phyloP scores from a whole-genome alignment of 2,113 vertebrate genomes.

The Neotoma lepida region DNA sequence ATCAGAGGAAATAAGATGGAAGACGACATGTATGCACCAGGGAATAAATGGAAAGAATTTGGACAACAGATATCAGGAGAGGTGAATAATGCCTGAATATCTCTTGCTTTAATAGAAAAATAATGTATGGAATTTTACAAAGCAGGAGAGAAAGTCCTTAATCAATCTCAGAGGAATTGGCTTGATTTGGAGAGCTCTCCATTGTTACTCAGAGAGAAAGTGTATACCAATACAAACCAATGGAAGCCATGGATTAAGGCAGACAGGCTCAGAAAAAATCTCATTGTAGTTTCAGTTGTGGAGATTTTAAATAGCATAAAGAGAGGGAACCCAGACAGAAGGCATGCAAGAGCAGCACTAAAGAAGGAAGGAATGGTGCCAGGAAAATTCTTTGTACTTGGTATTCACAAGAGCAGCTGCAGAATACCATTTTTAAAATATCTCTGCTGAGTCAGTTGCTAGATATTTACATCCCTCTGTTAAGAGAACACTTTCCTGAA shows the following conservation, averaged over 20 bases:
- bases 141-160: background rate
- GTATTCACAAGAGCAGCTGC: background rate
- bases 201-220: background rate
- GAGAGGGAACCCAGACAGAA: background rate
- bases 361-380: background rate
- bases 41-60: background rate
- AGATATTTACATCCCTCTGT: background rate
- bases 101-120: background rate
- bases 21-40: background rate
- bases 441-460: background rate
- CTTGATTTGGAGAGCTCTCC: background rate
- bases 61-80: background rate
- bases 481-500: background rate
- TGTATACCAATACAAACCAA: background rate
- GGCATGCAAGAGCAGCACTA: background rate
- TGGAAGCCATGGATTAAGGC: no score
- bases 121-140: background rate
- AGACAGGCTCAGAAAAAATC: background rate
- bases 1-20: background rate
- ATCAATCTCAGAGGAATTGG: background rate
- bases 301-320: background rate
- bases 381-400: background rate
- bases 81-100: background rate
- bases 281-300: background rate
- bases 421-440: background rate